Base-by-base conservation (phyloP, 2,888 invertebrate genomes). In the Sesamia inferens region DNA sequence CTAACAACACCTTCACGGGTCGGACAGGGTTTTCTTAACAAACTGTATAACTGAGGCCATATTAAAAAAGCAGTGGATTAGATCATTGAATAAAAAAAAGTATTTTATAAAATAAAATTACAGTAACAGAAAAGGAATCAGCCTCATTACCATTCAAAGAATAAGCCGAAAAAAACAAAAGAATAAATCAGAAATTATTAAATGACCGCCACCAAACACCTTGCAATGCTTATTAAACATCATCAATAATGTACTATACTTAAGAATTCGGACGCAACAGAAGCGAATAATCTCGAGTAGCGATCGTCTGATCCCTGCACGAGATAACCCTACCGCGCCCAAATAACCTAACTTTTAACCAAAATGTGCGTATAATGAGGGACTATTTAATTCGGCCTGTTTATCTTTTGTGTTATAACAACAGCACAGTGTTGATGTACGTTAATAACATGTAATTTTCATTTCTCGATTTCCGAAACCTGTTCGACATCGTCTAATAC, bases 331-430 rank as follows among this genome's bases (percentile, higher is more conserved):
- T 81, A 86, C 93, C 81, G 88, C 86, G 87, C 88, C 93, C 91
- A 93, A 94, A 94, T 92, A 94, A 93, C 91, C 92, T 92, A 88
- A 92, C 91, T 93, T 94, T 94, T 93, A 93, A 93, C 90, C 90
- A 93, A 95, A 95, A 93, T 89, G 90, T 92, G 94, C 91, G 85
- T 91, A 93, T 94, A 95, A 95, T 94, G 93, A 94, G 93, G 90
- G 89, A 93, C 93, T 93, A 93, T 91, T 95, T 95, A 95, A 95
- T 95, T 94, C 90, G 87, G 91, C 90, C 91, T 94, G 93, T 95
- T 96, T 96, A 96, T 96, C 95, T 96, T 95, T 95, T 93, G 94
- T 93, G 92, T 95, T 94, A 93, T 93, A 94, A 95, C 94, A 90
- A 93, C 94, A 93, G 90, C 88, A 90, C 90, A 91, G 94, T 96